Evolutionary conservation across 2,888 invertebrate species (phyloP).

Genomic region (Halictus quadricinctus): DNA sequence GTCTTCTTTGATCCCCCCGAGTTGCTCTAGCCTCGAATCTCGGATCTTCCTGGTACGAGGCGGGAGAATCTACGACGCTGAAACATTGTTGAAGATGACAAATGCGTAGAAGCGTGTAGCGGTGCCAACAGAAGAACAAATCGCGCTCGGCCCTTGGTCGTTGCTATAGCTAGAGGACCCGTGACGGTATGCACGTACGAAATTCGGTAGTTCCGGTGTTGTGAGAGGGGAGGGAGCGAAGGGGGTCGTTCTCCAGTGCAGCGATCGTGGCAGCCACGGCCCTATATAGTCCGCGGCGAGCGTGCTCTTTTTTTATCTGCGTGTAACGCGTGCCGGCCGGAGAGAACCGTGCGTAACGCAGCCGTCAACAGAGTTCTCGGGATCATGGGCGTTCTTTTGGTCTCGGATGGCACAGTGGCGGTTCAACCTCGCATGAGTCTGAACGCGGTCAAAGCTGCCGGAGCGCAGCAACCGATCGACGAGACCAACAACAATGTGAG

Average conservation of each 20-base stretch:
- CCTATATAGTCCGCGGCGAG: slow-evolving; percentile 13
- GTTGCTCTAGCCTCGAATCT: background rate
- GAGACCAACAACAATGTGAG: slow-evolving; percentile 68
- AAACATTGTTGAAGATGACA: slow-evolving; percentile 2
- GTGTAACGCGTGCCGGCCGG: background rate
- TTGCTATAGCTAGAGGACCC: background rate
- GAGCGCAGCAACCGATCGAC: slow-evolving; percentile 54
- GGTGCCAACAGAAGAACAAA: background rate
- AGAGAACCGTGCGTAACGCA: slow-evolving; percentile 12
- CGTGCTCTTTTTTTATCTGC: background rate
- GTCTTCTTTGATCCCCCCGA: background rate
- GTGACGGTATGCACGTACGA: background rate
- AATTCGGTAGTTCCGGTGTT: background rate
- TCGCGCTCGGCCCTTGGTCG: background rate
- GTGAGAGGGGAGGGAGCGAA: background rate
- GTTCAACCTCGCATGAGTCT: slow-evolving; percentile 71
- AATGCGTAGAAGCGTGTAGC: background rate
- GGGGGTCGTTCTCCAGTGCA: slow-evolving; percentile 17
- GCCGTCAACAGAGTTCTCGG: slow-evolving; percentile 13
- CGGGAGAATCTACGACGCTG: background rate
- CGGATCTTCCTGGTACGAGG: background rate
- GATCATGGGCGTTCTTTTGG: slow-evolving; percentile 80
- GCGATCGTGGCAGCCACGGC: background rate
- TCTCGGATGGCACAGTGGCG: slow-evolving; percentile 75
- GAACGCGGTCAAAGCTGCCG: slow-evolving; percentile 61